Evolutionary conservation across 2,797 vertebrate species (phyloP).

Genomic region (Oreochromis mossambicus): DNA sequence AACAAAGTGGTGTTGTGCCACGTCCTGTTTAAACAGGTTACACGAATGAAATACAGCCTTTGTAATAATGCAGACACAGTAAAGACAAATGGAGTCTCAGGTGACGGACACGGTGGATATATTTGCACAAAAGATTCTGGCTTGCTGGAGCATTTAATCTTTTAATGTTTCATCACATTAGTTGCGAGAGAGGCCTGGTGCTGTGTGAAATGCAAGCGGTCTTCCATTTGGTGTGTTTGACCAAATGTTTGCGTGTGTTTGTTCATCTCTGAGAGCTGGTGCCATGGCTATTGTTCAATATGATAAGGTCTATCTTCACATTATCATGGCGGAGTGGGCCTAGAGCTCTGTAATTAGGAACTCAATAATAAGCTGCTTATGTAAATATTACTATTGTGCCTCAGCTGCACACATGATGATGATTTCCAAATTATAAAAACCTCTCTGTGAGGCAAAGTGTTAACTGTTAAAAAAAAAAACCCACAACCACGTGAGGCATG

Average conservation of each 20-base stretch:
- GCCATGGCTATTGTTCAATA: conserved; percentile 24
- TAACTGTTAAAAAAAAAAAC: not conserved
- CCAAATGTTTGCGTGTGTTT: conserved; percentile 32
- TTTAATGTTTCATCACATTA: not conserved
- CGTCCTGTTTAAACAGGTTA: not conserved
- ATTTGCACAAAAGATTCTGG: not conserved
- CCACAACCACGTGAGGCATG: not conserved
- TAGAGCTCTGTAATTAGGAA: conserved; percentile 24
- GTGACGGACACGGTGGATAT: not conserved
- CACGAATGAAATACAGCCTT: not conserved
- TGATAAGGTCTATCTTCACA: conserved; percentile 27
- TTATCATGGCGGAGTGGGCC: conserved; percentile 43
- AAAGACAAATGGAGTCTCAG: not conserved
- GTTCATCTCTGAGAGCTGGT: conserved; percentile 19
- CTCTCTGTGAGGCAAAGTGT: not conserved
- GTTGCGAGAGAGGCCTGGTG: not conserved
- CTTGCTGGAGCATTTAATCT: not conserved
- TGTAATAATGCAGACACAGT: not conserved
- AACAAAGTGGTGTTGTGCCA: not conserved
- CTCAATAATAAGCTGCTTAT: conserved; percentile 52
- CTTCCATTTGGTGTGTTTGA: conserved; percentile 23
- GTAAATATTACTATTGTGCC: conserved; percentile 48
- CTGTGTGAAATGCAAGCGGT: not conserved
- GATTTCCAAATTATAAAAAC: not conserved
- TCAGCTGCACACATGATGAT: conserved; percentile 4